Conservation (phyloP, 1,140 invertebrate genomes). For the Drosophila pectinifera region DNA sequence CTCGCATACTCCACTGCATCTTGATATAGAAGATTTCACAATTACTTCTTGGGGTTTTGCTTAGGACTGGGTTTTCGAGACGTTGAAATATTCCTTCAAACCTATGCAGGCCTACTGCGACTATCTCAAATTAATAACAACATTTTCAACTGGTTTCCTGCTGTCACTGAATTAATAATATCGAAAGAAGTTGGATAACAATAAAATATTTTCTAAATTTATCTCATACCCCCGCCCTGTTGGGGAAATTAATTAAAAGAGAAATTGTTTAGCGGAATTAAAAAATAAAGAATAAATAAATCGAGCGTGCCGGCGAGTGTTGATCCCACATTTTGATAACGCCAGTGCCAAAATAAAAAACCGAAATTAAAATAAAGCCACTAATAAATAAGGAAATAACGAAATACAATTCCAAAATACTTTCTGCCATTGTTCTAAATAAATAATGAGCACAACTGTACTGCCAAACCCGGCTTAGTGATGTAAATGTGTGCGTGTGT, state of each 20-base stretch:
- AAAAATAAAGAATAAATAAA: slow-evolving; percentile 49
- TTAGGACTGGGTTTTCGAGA: background rate
- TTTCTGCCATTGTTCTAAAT: slow-evolving; percentile 73
- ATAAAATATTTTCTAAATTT: slow-evolving; percentile 15
- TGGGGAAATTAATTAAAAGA: slow-evolving; percentile 69
- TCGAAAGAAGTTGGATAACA: background rate
- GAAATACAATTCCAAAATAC: slow-evolving; percentile 55
- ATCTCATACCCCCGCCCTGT: background rate
- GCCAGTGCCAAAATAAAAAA: slow-evolving; percentile 31
- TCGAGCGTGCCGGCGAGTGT: slow-evolving; percentile 41
- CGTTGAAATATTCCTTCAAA: background rate
- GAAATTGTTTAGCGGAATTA: slow-evolving; percentile 40
- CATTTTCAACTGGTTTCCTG: slow-evolving; percentile 7
- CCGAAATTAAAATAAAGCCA: slow-evolving; percentile 46
- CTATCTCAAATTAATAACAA: background rate
- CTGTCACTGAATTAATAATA: slow-evolving; percentile 41
- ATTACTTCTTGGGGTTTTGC: background rate
- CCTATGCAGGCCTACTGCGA: background rate
- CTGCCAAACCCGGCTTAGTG: slow-evolving; percentile 29
- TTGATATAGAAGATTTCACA: background rate
- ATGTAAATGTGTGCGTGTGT: slow-evolving; percentile 36
- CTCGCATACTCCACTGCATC: slow-evolving; percentile 7
- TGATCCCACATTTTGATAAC: slow-evolving; percentile 65
- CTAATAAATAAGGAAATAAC: slow-evolving; percentile 68
- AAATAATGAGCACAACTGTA: slow-evolving; percentile 77